phyloP scores from a whole-genome alignment of 2,888 invertebrate species.

The Epicampocera succincta region DNA sequence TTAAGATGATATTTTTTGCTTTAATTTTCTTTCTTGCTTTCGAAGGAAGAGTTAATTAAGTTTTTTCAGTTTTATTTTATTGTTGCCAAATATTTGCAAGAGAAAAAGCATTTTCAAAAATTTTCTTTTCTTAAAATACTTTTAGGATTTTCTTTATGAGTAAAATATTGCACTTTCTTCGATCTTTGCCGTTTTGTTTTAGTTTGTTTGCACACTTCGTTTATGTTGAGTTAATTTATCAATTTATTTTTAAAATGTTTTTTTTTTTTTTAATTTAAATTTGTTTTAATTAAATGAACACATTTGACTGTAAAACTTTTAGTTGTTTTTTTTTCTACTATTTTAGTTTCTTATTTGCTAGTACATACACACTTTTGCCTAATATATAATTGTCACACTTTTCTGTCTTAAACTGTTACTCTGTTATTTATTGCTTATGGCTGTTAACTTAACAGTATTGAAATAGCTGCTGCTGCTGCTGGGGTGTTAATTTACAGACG shows the following conservation, averaged over 20 bases:
- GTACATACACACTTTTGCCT: too few species aligned
- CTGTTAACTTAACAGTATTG: slow-evolving; percentile 34
- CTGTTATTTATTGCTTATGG: slow-evolving; percentile 9
- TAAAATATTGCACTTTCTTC: slow-evolving; percentile 9
- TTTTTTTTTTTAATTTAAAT: neutral
- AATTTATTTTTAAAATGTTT: too few species aligned
- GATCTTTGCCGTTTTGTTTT: neutral
- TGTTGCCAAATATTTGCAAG: slow-evolving; percentile 27
- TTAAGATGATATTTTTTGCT: neutral
- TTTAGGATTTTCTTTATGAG: neutral
- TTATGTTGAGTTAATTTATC: slow-evolving; percentile 6
- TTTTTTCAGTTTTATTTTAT: slow-evolving; percentile 53
- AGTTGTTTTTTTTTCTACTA: slow-evolving; percentile 1
- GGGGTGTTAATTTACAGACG: neutral
- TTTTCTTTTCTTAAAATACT: neutral
- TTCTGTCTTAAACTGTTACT: slow-evolving; percentile 16
- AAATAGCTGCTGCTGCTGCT: neutral
- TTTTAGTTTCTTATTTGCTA: neutral
- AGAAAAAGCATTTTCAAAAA: slow-evolving; percentile 39
- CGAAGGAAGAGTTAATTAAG: slow-evolving; percentile 11
- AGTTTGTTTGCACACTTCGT: slow-evolving; percentile 1
- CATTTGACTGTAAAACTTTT: slow-evolving; percentile 2
- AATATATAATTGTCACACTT: neutral
- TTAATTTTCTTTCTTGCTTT: slow-evolving; percentile 17
- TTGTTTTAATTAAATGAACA: slow-evolving; percentile 33